These are phyloP conservation scores for Lordiphosa collinella DNA, from an alignment of 1,140 invertebrate genomes.

Conservation along the genomic window DNA sequence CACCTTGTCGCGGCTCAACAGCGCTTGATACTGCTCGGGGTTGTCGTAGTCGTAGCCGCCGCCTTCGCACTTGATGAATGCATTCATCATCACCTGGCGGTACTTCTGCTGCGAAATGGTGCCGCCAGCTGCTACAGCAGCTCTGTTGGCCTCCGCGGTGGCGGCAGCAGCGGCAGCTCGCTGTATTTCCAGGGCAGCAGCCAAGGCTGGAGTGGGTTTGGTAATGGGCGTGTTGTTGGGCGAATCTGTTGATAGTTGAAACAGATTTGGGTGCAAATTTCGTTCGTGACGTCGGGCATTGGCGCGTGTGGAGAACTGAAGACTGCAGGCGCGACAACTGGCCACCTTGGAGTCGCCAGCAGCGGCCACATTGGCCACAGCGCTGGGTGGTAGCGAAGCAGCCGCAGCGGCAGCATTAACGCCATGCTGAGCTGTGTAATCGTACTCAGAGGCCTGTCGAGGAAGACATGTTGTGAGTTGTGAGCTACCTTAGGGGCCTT, in stretches of 20 bases:
- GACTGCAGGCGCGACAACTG: conserved; percentile 71
- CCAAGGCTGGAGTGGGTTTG: conserved; percentile 67
- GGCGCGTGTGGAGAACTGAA: conserved; percentile 78
- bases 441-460: conserved; percentile 57
- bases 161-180: conserved; percentile 61
- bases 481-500: too few relatives aligned
- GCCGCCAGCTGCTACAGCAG: conserved; percentile 53
- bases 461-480: background rate
- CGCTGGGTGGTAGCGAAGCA: conserved; percentile 43
- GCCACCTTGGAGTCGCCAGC: conserved; percentile 69
- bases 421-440: conserved; percentile 60
- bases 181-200: conserved; percentile 65
- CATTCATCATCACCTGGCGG: conserved; percentile 70
- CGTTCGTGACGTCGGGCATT: conserved; percentile 78
- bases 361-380: conserved; percentile 61
- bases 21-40: conserved; percentile 71
- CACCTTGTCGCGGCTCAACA: conserved; percentile 69
- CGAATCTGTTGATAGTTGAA: conserved; percentile 67
- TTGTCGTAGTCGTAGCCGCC: conserved; percentile 74
- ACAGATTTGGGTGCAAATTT: conserved; percentile 77
- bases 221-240: conserved; percentile 67
- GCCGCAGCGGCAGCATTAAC: conserved; percentile 52
- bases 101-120: conserved; percentile 69
- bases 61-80: conserved; percentile 69
- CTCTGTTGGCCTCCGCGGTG: conserved; percentile 45